A percentile compares a stretch with the other conserved stretches of the same genome.
Conservation (phyloP, 2,888 invertebrate genomes). For the Nomada ruficornis region DNA sequence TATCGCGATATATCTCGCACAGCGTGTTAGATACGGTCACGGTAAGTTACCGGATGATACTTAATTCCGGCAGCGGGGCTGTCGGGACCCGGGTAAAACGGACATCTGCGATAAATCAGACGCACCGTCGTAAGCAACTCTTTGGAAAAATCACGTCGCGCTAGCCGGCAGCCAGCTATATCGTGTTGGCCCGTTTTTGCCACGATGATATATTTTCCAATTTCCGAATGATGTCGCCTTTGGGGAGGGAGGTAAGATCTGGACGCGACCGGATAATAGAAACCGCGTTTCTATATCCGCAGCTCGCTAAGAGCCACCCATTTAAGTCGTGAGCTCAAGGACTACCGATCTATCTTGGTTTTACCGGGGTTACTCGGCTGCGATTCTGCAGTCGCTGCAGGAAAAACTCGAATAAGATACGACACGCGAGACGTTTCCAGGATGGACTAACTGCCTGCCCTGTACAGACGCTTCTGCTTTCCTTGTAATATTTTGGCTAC, state of each 20-base stretch:
- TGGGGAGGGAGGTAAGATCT: slow-evolving; percentile 43
- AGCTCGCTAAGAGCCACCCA: slow-evolving; percentile 49
- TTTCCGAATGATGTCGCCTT: slow-evolving; percentile 69
- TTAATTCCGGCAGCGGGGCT: slow-evolving; percentile 52
- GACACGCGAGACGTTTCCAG: slow-evolving; percentile 23
- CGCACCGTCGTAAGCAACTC: slow-evolving; percentile 70
- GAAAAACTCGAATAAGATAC: slow-evolving; percentile 43
- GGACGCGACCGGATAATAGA: slow-evolving; percentile 63
- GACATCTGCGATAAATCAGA: slow-evolving; percentile 68
- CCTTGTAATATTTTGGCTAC: neutral
- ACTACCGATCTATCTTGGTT: slow-evolving; percentile 55
- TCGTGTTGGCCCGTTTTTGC: slow-evolving; percentile 55
- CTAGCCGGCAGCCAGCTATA: slow-evolving; percentile 22
- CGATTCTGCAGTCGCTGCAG: neutral
- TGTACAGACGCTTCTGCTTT: neutral
- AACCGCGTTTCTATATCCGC: slow-evolving; percentile 62
- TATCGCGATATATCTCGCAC: slow-evolving; percentile 46
- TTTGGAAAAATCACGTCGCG: slow-evolving; percentile 62
- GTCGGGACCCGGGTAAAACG: slow-evolving; percentile 40
- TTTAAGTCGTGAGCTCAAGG: slow-evolving; percentile 60
- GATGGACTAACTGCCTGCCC: slow-evolving; percentile 16
- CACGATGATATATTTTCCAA: slow-evolving; percentile 71
- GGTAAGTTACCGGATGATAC: slow-evolving; percentile 57
- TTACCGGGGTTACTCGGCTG: slow-evolving; percentile 9
- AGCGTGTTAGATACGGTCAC: slow-evolving; percentile 29